These are phyloP conservation scores for Galleria mellonella DNA, from an alignment of 1,140 invertebrate genomes.

Conservation along the genomic window DNA sequence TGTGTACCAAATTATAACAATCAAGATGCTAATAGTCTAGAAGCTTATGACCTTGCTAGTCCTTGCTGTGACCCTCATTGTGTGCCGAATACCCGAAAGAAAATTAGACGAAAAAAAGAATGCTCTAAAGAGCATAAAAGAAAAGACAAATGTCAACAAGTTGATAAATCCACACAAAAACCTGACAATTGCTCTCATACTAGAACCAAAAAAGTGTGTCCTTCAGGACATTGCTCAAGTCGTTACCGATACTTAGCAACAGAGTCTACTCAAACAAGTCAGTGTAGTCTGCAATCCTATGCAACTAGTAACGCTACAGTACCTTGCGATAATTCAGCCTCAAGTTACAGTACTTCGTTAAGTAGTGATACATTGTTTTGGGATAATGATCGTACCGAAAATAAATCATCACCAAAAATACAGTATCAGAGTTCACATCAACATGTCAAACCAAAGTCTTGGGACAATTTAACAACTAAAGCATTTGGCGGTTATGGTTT, in stretches of 20 bases:
- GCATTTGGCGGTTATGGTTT: constrained; percentile 88
- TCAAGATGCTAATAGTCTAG: constrained; percentile 83
- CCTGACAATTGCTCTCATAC: constrained; percentile 46
- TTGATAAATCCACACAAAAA: constrained; percentile 62
- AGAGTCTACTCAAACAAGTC: constrained; percentile 80
- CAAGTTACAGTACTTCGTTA: constrained; percentile 87
- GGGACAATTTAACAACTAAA: constrained; percentile 90
- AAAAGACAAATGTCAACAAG: constrained; percentile 66
- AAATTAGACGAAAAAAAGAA: constrained; percentile 78
- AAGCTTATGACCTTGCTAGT: constrained; percentile 88
- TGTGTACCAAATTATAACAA: constrained; percentile 80
- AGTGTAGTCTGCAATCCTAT: constrained; percentile 87
- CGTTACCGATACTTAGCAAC: constrained; percentile 69
- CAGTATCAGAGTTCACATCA: constrained; percentile 70
- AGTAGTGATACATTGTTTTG: constrained; percentile 90
- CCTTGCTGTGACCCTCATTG: constrained; percentile 89
- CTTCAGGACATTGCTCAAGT: constrained; percentile 47
- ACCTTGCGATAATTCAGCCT: constrained; percentile 79
- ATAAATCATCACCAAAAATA: constrained; percentile 62
- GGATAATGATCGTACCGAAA: constrained; percentile 75
- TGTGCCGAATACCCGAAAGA: constrained; percentile 82
- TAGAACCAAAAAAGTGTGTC: constrained; percentile 57
- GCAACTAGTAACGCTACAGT: constrained; percentile 79
- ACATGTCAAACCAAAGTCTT: constrained; percentile 87
- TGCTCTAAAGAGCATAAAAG: constrained; percentile 77